Evolutionary conservation across 2,888 invertebrate species (phyloP), one percentile per base, ranked within the genome.

Genomic region (Archips xylosteana): DNA sequence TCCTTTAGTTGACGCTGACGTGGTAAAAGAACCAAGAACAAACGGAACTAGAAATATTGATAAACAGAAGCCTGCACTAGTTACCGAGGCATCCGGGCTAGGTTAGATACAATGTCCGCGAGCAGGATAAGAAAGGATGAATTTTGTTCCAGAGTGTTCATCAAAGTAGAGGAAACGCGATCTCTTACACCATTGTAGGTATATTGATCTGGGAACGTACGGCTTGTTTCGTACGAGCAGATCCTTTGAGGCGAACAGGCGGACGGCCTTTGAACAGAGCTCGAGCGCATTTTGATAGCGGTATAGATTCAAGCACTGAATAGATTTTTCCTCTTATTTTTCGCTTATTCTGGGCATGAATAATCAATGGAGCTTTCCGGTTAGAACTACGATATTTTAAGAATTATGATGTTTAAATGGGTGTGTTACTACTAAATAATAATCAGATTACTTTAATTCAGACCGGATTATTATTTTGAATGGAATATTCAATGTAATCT

Each of bases 241-340:
- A 85, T 86, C 87, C 91, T 90, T 92, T 91, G 91, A 92, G 86
- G 83, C 83, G 72, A 60, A 65, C 71, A 51, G 57, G 71, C 67
- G 86, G 84, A 79, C 82, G 80, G 85, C 87, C 91, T 92, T 92
- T 92, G 91, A 90, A 83, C 82, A 80, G 79, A 79, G 80, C 85
- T 78, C 82, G 83, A 84, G 81, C 88, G 89, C 91, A 89, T 91
- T 92, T 90, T 90, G 89, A 92, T 92, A 92, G 85, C 83, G 79
- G 80, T 89, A 91, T 92, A 89, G 91, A 92, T 92, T 90, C 87
- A 80, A 87, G 84, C 84, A 79, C 81, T 89, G 88, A 91, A 92
- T 89, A 89, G 84, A 89, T 86, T 90, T 88, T 87, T 86, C 87
- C 83, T 89, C 45, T 82, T 86, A 85, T 82, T 83, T 82, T 80